Evolutionary conservation across 1,140 invertebrate genomes (phyloP), one percentile per base, ranked within the genome.

Genomic region (Sycophaga agraensis): DNA sequence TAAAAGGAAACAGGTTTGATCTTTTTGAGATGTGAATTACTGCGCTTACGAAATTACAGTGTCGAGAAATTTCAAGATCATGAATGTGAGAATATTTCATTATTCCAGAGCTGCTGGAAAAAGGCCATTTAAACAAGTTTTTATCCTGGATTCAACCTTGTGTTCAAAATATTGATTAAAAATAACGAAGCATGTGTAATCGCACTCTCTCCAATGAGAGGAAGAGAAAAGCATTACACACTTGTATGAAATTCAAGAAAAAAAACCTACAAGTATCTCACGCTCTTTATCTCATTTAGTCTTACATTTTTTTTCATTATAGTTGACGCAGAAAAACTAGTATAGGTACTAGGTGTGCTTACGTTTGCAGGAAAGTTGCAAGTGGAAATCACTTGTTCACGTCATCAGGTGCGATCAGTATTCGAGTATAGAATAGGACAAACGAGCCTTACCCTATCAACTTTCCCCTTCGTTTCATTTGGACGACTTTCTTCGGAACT

Each of bases 401-500:
- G 48, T 57, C 43, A 37, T 48, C 40, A 9, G 40, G 45, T 40
- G 14, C 34, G 34, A 53, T 40, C 50, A 21, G 12, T 21, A 40
- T 40, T 28, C 17, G 14, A 51, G 28, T 43, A 53, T 62, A 61
- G 60, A 65, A 65, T 65, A 50, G 40, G 55, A 48, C 45, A 49
- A 58, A 49, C 35, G 46, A 49, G 35, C 46, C 35, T 42, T 59
- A 50, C 22, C 48, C 46, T 62, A 59, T 68, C 63, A 40, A 70
- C 68, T 73, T 76, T 71, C 71, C 66, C 70, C 63, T 60, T 66
- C 60, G 60, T 65, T 42, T 48, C 56, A 45, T 70, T 70, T 68
- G 66, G 64, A 57, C 55, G 63, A 70, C 71, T 76, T 74, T 76
- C 72, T 71, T 73, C 68, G 48, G 53, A 16, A 48, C 63, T 65